These are phyloP conservation scores for Danio kyathit DNA, from an alignment of 2,797 vertebrate species.

Conservation along the genomic window DNA sequence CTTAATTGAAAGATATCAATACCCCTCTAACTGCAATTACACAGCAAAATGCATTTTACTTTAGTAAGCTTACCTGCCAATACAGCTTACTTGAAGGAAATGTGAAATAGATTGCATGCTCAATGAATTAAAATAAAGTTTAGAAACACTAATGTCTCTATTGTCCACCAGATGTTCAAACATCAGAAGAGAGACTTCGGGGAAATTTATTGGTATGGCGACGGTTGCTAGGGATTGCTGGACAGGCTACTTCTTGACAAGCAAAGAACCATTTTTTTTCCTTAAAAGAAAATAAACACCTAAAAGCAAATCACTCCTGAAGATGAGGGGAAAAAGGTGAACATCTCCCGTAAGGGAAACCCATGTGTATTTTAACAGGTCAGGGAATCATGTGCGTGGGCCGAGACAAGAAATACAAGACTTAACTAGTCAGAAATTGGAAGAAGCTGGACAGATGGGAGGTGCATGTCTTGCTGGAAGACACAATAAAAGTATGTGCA, in stretches of 20 bases:
- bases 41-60: not conserved
- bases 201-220: conserved; percentile 41
- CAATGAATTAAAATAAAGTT: not conserved
- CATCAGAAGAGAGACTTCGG: not conserved
- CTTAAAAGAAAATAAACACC: conserved; percentile 53
- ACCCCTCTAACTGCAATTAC: not conserved
- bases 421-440: not conserved
- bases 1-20: too few relatives aligned
- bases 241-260: conserved; percentile 29
- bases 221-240: conserved; percentile 46
- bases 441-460: not conserved
- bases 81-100: not conserved
- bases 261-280: conserved; percentile 14
- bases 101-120: not conserved
- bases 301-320: conserved; percentile 35
- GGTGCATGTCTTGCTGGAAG: not conserved
- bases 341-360: conserved; percentile 31
- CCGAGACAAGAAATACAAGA: conserved; percentile 10
- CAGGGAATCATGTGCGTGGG: conserved; percentile 14
- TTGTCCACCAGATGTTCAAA: conserved; percentile 40
- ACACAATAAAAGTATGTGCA: not conserved
- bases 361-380: conserved; percentile 50
- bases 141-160: not conserved
- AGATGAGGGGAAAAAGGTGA: conserved; percentile 30
- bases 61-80: not conserved